Conservation (phyloP, 2,888 invertebrate species). For the Branchipolynoe longqiensis region DNA sequence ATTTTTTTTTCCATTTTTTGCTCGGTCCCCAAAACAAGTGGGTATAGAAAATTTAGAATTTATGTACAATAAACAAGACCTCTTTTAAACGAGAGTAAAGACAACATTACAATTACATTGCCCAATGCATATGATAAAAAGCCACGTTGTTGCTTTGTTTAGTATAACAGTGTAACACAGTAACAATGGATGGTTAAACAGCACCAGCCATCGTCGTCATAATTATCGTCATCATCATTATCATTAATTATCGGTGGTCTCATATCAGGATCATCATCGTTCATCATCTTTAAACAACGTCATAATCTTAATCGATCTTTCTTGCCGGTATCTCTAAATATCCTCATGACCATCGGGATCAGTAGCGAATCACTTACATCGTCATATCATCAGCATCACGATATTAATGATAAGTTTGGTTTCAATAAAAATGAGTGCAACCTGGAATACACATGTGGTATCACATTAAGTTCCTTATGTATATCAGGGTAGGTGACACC, state of each 20-base stretch:
- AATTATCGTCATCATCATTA: conserved; percentile 17
- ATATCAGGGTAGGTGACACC: conserved; percentile 40
- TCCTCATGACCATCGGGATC: conserved; percentile 11
- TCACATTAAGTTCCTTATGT: conserved; percentile 47
- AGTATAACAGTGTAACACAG: conserved; percentile 47
- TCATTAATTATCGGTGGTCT: not conserved
- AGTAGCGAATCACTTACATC: not conserved
- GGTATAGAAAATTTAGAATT: conserved; percentile 60
- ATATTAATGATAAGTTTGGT: conserved; percentile 46
- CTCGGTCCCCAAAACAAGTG: conserved; percentile 33
- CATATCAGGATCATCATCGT: not conserved
- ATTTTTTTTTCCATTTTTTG: not conserved
- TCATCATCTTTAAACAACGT: conserved; percentile 2
- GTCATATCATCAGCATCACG: not conserved
- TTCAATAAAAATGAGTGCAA: conserved; percentile 53
- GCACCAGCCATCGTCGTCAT: not conserved
- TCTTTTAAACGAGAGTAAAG: conserved; percentile 52
- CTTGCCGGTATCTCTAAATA: no score
- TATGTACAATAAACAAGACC: conserved; percentile 57
- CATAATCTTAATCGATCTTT: no score
- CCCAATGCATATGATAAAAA: conserved; percentile 60
- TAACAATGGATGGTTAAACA: conserved; percentile 7
- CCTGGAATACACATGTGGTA: conserved; percentile 29
- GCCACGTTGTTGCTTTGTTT: conserved; percentile 50
- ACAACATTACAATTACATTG: conserved; percentile 60